Evolutionary conservation across 2,113 vertebrate genomes (phyloP), one percentile per base, ranked within the genome.

Genomic region (Crotalus helleri): DNA sequence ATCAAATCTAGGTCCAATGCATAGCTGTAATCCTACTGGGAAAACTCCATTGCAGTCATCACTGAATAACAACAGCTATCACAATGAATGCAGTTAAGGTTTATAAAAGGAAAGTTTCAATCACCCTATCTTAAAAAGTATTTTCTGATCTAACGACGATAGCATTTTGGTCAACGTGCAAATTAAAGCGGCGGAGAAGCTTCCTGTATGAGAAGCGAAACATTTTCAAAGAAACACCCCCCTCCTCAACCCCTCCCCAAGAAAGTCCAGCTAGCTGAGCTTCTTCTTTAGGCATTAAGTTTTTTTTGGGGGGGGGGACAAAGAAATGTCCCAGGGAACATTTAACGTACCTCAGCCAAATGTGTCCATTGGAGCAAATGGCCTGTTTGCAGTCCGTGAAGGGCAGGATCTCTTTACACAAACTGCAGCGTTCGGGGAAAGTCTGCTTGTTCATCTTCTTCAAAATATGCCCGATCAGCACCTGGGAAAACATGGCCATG

Each of bases 361-460:
- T 97, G 97, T 99, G 99, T 54, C 99, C 99, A 0, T 99, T 99
- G 96, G 98, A 96, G 94, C 99, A 99, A 51, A 97, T 96, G 0
- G 98, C 98, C 94, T 98, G 98, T 21, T 98, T 99, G 96, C 98
- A 98, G 94, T 99, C 98, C 0, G 98, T 98, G 97, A 99, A 99
- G 0, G 99, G 99, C 95, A 99, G 94, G 95, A 98, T 96, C 93
- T 98, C 98, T 93, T 98, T 98, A 95, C 99, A 99, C 96, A 99
- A 87, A 57, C 98, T 98, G 96, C 99, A 99, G 97, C 98, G 98
- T 97, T 99, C 99, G 0, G 98, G 98, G 95, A 99, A 99, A 0
- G 98, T 99, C 97, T 99, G 99, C 95, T 99, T 99, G 97, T 99
- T 98, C 98, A 99, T 98, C 96, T 99, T 99, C 96, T 99, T 99